phyloP scores from a whole-genome alignment of 2,888 invertebrate species.

The Rhamphomyia laevipes region DNA sequence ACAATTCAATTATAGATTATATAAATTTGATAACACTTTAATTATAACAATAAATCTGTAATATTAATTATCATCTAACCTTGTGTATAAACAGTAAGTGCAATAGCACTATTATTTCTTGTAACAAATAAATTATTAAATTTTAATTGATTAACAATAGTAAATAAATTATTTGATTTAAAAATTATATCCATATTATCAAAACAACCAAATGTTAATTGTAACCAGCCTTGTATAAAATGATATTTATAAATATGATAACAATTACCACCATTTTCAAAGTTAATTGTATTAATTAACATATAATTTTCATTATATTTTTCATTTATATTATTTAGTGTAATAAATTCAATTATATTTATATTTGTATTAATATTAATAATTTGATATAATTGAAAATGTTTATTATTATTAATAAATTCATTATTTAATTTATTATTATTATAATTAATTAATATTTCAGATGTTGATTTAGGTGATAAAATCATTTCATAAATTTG shows the following conservation, averaged over 20 bases:
- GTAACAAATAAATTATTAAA: too few relatives aligned
- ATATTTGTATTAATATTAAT: neutral
- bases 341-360: neutral
- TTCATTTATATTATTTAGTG: neutral
- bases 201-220: constrained; percentile 24
- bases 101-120: too few relatives aligned
- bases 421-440: neutral
- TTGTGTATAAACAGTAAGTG: too few relatives aligned
- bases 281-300: neutral
- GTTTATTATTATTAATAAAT: neutral
- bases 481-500: neutral
- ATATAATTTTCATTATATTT: neutral
- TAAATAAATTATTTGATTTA: neutral
- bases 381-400: neutral
- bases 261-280: constrained; percentile 17
- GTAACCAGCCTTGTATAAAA: constrained; percentile 27
- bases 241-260: constrained; percentile 27
- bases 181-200: constrained; percentile 12
- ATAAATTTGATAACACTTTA: too few relatives aligned
- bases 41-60: too few relatives aligned
- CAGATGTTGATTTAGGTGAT: neutral
- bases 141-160: too few relatives aligned
- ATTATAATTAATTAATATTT: too few relatives aligned
- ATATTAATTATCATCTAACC: too few relatives aligned
- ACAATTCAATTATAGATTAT: constrained; percentile 19